Conservation (phyloP, 2,113 vertebrate genomes). For the Myiozetetes cayanensis region DNA sequence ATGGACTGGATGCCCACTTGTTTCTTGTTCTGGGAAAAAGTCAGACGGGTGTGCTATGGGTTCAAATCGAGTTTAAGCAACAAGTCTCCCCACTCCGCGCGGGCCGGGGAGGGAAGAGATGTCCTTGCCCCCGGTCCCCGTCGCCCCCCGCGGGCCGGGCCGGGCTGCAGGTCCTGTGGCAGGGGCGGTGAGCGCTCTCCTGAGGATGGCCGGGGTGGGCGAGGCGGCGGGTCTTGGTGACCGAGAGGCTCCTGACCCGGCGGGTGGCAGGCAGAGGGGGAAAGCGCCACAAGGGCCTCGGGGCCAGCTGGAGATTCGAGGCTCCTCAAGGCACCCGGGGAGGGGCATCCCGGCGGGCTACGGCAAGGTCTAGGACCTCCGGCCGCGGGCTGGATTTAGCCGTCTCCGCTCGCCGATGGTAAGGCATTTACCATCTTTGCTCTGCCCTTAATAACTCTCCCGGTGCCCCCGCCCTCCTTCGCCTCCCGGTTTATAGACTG, state of each 20-base stretch:
- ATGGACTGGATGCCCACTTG: slow-evolving; percentile 69
- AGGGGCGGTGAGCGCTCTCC: neutral
- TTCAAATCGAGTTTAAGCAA: neutral
- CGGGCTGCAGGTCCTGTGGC: neutral
- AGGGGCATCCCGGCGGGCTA: neutral
- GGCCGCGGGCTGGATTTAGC: neutral
- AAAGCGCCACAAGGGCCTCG: neutral
- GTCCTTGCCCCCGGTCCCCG: neutral
- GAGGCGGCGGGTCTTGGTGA: neutral
- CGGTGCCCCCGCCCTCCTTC: neutral
- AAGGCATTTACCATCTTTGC: neutral
- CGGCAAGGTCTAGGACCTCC: neutral
- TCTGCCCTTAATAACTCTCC: neutral
- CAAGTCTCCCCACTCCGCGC: neutral
- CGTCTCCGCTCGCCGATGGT: neutral
- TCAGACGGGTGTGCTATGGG: neutral
- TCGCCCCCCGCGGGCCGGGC: too few species aligned
- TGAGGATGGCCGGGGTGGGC: neutral
- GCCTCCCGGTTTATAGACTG: neutral
- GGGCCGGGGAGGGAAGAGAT: neutral
- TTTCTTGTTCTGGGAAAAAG: slow-evolving; percentile 42
- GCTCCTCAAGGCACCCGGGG: neutral
- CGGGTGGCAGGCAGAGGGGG: neutral
- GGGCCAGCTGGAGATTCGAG: neutral
- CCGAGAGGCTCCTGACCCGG: neutral